Conservation (phyloP, 2,888 invertebrate genomes). For the Nomada flava region DNA sequence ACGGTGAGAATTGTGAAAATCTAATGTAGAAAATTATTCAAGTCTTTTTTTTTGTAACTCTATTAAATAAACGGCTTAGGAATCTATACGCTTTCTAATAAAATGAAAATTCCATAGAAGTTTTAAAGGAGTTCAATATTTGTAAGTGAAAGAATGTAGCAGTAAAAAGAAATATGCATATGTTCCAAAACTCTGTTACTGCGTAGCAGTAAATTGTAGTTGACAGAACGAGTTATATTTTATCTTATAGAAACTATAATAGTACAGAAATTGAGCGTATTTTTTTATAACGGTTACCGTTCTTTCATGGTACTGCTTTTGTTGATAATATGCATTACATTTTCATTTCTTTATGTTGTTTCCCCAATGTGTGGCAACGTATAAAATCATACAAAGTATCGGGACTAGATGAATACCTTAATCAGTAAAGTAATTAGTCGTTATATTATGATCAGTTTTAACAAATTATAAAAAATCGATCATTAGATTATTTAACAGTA, state of each 20-base stretch:
- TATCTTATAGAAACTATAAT: conserved; percentile 54
- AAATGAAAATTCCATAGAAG: neutral
- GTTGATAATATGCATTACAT: conserved; percentile 44
- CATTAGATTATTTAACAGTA: conserved; percentile 67
- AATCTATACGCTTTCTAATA: conserved; percentile 10
- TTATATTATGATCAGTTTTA: conserved; percentile 70
- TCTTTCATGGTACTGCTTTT: conserved; percentile 47
- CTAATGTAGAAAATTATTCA: conserved; percentile 31
- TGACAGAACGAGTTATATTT: conserved; percentile 51
- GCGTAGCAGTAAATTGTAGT: conserved; percentile 31
- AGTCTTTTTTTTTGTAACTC: conserved; percentile 20
- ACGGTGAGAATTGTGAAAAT: conserved; percentile 39
- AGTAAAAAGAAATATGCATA: conserved; percentile 26
- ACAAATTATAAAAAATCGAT: conserved; percentile 71
- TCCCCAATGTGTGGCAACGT: conserved; percentile 71
- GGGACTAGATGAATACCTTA: conserved; percentile 77
- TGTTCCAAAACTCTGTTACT: conserved; percentile 33
- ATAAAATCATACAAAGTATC: conserved; percentile 76
- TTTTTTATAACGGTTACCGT: conserved; percentile 49
- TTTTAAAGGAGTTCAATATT: conserved; percentile 11
- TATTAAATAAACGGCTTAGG: conserved; percentile 30
- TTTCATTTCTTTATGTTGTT: conserved; percentile 50
- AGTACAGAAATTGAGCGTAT: conserved; percentile 66
- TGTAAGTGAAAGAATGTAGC: conserved; percentile 21
- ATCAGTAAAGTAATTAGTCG: conserved; percentile 68